Evolutionary conservation across 2,113 vertebrate species (phyloP).

Genomic region (Solea solea): DNA sequence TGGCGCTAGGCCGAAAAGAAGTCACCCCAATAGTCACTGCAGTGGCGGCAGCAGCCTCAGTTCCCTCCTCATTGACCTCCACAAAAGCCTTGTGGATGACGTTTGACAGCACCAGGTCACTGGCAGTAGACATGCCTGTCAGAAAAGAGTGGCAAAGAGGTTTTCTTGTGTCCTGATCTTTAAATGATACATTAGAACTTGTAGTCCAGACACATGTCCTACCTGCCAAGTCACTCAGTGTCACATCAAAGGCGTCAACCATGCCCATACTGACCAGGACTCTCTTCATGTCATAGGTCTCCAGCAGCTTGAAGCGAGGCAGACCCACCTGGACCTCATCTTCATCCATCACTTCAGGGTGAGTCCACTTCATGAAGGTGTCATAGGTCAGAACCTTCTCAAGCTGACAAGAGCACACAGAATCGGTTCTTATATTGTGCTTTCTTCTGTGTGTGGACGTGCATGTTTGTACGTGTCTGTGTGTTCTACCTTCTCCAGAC

Average conservation of each 20-base stretch:
- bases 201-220: neutral
- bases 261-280: constrained; percentile 85
- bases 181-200: neutral
- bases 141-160: neutral
- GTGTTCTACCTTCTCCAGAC: constrained; percentile 79
- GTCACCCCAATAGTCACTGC: constrained; percentile 70
- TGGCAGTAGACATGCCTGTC: constrained; percentile 83
- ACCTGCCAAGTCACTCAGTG: constrained; percentile 82
- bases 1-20: constrained; percentile 43
- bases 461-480: neutral
- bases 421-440: neutral
- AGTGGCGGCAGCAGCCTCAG: constrained; percentile 86
- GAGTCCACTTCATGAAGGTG: constrained; percentile 83
- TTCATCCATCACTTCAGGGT: constrained; percentile 72
- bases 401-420: constrained; percentile 68
- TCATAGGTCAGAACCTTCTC: constrained; percentile 83
- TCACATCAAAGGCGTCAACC: constrained; percentile 77
- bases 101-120: constrained; percentile 84
- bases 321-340: constrained; percentile 76
- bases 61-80: constrained; percentile 91
- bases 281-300: constrained; percentile 81
- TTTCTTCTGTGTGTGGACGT: neutral
- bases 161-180: neutral
- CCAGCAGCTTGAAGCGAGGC: constrained; percentile 86
- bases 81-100: constrained; percentile 90